Evolutionary conservation across 35 echinoderm and acorn worm genomes (phyloP).

Genomic region (Apostichopus parvimensis): DNA sequence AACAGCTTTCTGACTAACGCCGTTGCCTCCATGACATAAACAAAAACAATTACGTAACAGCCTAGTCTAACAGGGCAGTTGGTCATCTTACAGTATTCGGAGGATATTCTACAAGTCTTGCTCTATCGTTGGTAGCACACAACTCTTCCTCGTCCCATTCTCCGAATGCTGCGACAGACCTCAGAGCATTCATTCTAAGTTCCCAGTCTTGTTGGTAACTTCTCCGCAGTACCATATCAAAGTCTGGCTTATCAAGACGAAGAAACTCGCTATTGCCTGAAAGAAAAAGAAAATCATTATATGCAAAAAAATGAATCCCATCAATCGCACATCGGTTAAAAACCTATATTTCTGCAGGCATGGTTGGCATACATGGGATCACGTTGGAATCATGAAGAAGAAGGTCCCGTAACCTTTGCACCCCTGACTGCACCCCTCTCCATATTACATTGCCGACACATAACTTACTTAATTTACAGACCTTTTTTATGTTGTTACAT

Average conservation of each 20-base stretch:
- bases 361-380: too few relatives aligned
- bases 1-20: too few relatives aligned
- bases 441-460: too few relatives aligned
- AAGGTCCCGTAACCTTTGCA: too few relatives aligned
- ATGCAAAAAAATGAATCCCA: too few relatives aligned
- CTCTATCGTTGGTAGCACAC: constrained; percentile 69
- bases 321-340: too few relatives aligned
- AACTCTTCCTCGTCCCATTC: constrained; percentile 87
- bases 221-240: constrained; percentile 88
- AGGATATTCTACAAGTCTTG: constrained; percentile 62
- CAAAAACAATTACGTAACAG: background rate
- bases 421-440: too few relatives aligned
- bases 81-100: constrained; percentile 70
- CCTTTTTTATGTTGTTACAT: too few relatives aligned
- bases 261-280: constrained; percentile 87
- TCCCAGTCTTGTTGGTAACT: constrained; percentile 94
- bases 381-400: too few relatives aligned
- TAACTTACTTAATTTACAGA: too few relatives aligned
- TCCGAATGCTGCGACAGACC: constrained; percentile 61
- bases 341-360: too few relatives aligned
- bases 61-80: background rate
- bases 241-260: constrained; percentile 87
- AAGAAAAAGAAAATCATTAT: background rate
- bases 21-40: too few relatives aligned
- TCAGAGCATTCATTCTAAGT: constrained; percentile 63